Evolutionary conservation across 23 tunicate genomes (phyloP), one percentile per base, ranked within the genome.

Genomic region (Corella eumyota): DNA sequence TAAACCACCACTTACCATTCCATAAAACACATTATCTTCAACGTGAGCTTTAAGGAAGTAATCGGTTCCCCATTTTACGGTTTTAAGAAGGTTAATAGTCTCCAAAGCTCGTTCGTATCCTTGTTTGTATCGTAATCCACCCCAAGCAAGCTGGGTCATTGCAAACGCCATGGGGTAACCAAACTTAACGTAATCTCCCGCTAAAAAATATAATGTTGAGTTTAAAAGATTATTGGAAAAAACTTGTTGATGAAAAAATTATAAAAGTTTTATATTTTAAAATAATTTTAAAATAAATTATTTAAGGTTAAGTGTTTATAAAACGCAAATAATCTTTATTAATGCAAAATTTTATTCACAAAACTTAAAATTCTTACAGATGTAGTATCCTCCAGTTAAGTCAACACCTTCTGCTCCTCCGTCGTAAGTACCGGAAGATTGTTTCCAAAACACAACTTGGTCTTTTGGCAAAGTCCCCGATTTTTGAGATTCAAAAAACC

Each of bases 141-240:
- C 83, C 95, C 95, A 85, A 28, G 75, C 79, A 6, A 85, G 64
- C 62, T 77, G 83, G 0, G 95, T 85, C 22, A 72, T 70, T 1
- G 95, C 85, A 59, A 85, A 85, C 0, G 95, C 95, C 95, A 77
- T 85, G 19, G 95, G 95, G 48, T 77, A 85, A 5, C 81, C 81
- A 58, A 66, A 85, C 45, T 85, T 85, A 22, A 85, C 67, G 69
- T 77, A 79, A 63, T 85, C 95, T 40, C 95, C 95, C 20, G 74
- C 95, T 79, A 27, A 28, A 67, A 20, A 13, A n/a, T 21, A 44
- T 11, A 32, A 7, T 9, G 30, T 30, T 17, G 19, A 9, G 15
- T 44, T 13, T 44, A 44, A n/a, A n/a, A n/a, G n/a, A n/a, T n/a
- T n/a, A n/a, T n/a, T n/a, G n/a, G n/a, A n/a, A n/a, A n/a, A n/a